Base-by-base conservation (phyloP, 2,113 vertebrate genomes). In the Diadophis punctatus region DNA sequence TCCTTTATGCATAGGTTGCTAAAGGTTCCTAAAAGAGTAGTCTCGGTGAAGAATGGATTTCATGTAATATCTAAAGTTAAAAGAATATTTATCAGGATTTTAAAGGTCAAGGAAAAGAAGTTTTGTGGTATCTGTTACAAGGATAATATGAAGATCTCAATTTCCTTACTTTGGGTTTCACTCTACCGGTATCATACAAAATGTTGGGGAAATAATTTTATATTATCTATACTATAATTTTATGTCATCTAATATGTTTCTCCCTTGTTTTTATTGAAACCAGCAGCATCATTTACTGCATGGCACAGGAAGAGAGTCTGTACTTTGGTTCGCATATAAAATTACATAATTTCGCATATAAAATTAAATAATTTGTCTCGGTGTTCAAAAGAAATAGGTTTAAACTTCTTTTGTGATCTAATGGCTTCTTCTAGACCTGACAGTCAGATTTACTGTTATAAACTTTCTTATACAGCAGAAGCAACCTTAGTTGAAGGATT, bases 401-500 rank as follows among this genome's bases (percentile, higher is more conserved):
- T 34, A 18, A 80, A n/a, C 4, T 48, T 63, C 30, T 34, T 11
- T 18, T 89, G 68, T 84, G 27, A 52, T 87, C 48, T 60, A 23
- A 48, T 34, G 58, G n/a, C 46, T 53, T 22, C 53, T 84, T 92
- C 8, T 49, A 84, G 63, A 30, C 58, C 46, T 56, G 60, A 16
- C 63, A 56, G 16, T 89, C 18, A 87, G 63, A 43, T 30, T 48
- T 48, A 46, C 9, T 52, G 27, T 87, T 22, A 51, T 18, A 25
- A 68, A 3, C 0, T 1, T 18, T 85, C 88, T 51, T 3, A 8
- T 94, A 10, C 25, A 55, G 8, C 25, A 3, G 34, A 93, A 88
- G 63, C 9, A 12, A 0, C 86, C 94, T 93, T 92, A 95, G 95
- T 90, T 5, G 30, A 4, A 92, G 84, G 86, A 68, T 3, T 1